phyloP scores from a whole-genome alignment of 2,113 vertebrate genomes.

The Apteryx mantelli region DNA sequence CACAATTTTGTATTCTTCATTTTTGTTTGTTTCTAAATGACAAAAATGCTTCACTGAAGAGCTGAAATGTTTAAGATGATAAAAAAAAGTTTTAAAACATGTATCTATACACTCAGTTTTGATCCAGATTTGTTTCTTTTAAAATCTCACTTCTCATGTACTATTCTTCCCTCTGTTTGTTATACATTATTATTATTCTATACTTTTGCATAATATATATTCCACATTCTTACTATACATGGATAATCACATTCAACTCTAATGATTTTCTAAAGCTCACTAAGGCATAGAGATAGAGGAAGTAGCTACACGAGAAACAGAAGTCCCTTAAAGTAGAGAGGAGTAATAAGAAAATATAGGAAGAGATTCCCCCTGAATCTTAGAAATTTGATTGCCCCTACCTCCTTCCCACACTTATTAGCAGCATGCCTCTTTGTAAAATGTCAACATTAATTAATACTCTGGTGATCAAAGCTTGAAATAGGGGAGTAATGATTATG shows the following conservation, averaged over 20 bases:
- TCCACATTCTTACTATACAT: not conserved
- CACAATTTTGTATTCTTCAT: fast-evolving
- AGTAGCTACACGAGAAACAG: not conserved
- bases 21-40: not conserved
- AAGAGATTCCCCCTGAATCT: not conserved
- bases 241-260: not conserved
- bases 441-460: not conserved
- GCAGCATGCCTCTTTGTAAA: not conserved
- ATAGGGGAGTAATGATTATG: not conserved
- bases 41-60: not conserved
- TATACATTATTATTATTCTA: not conserved
- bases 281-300: not conserved
- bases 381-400: not conserved
- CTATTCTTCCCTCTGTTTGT: not conserved
- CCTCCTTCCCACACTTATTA: not conserved
- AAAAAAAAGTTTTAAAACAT: too few species aligned
- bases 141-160: not conserved
- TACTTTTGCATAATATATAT: not conserved
- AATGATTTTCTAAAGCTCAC: not conserved
- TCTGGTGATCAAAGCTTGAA: not conserved
- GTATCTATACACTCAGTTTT: too few species aligned
- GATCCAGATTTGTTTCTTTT: too few species aligned
- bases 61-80: too few species aligned
- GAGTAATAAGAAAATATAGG: not conserved
- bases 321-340: not conserved